A percentile compares a stretch with the other conserved stretches of the same genome.
phyloP scores from a whole-genome alignment of 2,888 invertebrate genomes.

The Punctoribates punctum region DNA sequence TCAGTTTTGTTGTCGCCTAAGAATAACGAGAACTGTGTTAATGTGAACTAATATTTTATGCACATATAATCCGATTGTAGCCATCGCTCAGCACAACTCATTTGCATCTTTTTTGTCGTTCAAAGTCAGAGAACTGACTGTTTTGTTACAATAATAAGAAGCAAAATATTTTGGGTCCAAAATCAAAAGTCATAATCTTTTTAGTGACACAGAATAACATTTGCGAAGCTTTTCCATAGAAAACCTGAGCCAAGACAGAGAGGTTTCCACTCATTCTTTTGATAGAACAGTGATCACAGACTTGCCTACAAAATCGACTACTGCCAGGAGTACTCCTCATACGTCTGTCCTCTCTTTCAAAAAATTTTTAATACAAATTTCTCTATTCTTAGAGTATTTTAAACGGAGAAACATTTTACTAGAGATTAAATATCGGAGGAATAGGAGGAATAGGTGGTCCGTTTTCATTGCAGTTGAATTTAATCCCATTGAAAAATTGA shows the following conservation, averaged over 20 bases:
- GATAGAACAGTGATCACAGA: not conserved
- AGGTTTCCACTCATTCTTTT: too few species aligned
- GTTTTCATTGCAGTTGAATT: not conserved
- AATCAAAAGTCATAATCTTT: not conserved
- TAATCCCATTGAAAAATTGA: constrained; percentile 21
- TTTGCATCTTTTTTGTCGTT: constrained; percentile 21
- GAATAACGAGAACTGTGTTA: not conserved
- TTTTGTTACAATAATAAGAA: not conserved
- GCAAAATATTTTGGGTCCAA: constrained; percentile 21
- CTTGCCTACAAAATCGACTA: not conserved
- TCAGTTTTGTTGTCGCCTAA: not conserved
- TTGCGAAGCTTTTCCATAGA: not conserved
- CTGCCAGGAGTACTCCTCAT: not conserved
- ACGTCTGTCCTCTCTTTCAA: not conserved
- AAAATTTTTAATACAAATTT: not conserved
- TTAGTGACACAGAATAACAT: not conserved
- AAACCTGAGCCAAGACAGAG: not conserved
- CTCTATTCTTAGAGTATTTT: not conserved
- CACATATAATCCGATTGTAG: constrained; percentile 13
- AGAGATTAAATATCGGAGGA: not conserved
- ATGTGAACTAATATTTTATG: constrained; percentile 33
- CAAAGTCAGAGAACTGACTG: not conserved
- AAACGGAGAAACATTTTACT: constrained; percentile 9
- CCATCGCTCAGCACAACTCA: not conserved
- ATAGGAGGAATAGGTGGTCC: constrained; percentile 27